These are phyloP conservation scores for Cynoglossus semilaevis DNA, from an alignment of 2,113 vertebrate species.

Conservation along the genomic window DNA sequence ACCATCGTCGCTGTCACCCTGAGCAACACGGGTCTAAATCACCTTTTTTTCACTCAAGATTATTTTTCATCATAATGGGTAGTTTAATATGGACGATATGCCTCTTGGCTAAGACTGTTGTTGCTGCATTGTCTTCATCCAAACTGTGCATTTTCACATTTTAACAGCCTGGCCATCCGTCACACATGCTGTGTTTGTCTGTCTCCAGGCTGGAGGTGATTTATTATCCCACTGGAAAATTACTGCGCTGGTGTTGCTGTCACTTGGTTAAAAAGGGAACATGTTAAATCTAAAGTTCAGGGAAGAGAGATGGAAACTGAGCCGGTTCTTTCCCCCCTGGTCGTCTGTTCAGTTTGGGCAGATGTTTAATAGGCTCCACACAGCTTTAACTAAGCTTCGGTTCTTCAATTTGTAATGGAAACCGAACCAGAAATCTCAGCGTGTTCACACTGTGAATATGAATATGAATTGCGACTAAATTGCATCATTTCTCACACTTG, in stretches of 20 bases:
- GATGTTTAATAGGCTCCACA: slow-evolving; percentile 9
- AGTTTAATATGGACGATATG: slow-evolving; percentile 49
- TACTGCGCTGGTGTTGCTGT: slow-evolving; percentile 47
- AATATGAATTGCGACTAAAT: slow-evolving; percentile 46
- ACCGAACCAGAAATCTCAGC: not conserved
- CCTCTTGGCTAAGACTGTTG: slow-evolving; percentile 45
- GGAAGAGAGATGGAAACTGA: slow-evolving; percentile 14
- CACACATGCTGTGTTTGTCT: slow-evolving; percentile 53
- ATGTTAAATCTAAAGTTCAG: slow-evolving; percentile 26
- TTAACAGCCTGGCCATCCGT: slow-evolving; percentile 63
- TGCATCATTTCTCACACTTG: slow-evolving; percentile 57
- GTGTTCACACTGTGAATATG: not conserved
- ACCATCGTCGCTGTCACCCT: slow-evolving; percentile 31
- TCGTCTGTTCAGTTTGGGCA: not conserved
- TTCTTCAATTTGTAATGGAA: slow-evolving; percentile 16
- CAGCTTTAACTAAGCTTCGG: not conserved
- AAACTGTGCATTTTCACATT: slow-evolving; percentile 59
- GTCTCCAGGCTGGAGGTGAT: slow-evolving; percentile 59
- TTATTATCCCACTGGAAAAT: slow-evolving; percentile 62
- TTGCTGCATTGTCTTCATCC: slow-evolving; percentile 42
- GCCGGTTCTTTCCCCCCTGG: not conserved
- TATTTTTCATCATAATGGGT: slow-evolving; percentile 58
- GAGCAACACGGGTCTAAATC: slow-evolving; percentile 51
- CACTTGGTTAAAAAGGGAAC: slow-evolving; percentile 52
- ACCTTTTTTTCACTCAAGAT: slow-evolving; percentile 50